Evolutionary conservation across 2,797 vertebrate genomes (phyloP).

Genomic region (Coregonus ussuriensis): DNA sequence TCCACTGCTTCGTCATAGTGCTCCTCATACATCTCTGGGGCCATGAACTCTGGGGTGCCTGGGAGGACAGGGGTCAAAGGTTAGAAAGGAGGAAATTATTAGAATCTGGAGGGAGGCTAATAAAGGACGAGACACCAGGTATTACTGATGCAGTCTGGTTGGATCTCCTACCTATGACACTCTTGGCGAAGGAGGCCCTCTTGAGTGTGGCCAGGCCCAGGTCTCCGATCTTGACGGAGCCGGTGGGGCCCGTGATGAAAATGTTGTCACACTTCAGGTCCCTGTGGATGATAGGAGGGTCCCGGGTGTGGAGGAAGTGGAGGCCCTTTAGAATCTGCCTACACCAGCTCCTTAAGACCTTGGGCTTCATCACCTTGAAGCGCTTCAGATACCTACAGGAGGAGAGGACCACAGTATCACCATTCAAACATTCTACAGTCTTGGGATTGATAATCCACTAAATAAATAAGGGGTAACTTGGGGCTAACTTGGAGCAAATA

Average conservation of each 20-base stretch:
- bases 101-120: not conserved
- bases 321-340: slow-evolving; percentile 97
- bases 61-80: slow-evolving; percentile 18
- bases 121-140: not conserved
- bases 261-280: slow-evolving; percentile 99
- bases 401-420: slow-evolving; percentile 8
- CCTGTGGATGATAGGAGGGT: slow-evolving; percentile 96
- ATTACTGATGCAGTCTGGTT: not conserved
- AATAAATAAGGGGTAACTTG: not conserved
- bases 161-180: slow-evolving; percentile 89
- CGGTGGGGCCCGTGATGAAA: slow-evolving; percentile 97
- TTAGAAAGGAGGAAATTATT: not conserved
- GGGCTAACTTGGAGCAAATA: not conserved
- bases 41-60: slow-evolving; percentile 99
- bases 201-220: slow-evolving; percentile 96
- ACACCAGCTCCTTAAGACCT: slow-evolving; percentile 96
- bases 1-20: slow-evolving; percentile 97
- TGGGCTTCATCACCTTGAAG: slow-evolving; percentile 99
- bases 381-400: slow-evolving; percentile 90
- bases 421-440: not conserved
- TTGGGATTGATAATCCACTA: not conserved
- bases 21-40: slow-evolving; percentile 98
- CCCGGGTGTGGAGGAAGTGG: slow-evolving; percentile 94
- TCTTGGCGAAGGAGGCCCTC: slow-evolving; percentile 97
- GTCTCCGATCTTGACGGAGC: slow-evolving; percentile 98